These are phyloP conservation scores for Helogale parvula DNA, from an alignment of 2,113 vertebrate species.

Conservation along the genomic window DNA sequence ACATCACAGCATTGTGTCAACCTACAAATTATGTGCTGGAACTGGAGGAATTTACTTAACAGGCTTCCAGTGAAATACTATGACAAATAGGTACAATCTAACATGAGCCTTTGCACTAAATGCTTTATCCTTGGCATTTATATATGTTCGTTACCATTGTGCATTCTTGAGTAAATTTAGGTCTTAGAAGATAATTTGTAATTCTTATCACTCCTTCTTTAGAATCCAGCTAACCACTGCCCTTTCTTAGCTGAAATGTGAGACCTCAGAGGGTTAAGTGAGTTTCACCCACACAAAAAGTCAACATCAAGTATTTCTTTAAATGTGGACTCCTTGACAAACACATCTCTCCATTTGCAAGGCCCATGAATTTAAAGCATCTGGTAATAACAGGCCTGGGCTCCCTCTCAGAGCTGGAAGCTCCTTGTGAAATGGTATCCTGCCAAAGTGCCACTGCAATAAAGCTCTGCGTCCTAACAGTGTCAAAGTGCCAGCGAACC, in stretches of 20 bases:
- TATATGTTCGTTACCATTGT: slow-evolving; percentile 69
- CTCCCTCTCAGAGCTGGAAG: slow-evolving; percentile 46
- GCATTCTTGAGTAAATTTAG: slow-evolving; percentile 66
- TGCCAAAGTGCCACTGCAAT: slow-evolving; percentile 71
- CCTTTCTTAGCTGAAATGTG: slow-evolving; percentile 56
- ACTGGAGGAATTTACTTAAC: slow-evolving; percentile 75
- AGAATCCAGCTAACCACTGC: slow-evolving; percentile 44
- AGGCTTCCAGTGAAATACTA: slow-evolving; percentile 69
- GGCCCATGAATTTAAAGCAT: slow-evolving; percentile 84
- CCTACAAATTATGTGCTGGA: slow-evolving; percentile 68
- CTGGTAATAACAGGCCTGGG: slow-evolving; percentile 84
- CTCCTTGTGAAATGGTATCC: slow-evolving; percentile 75
- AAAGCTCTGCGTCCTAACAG: slow-evolving; percentile 37
- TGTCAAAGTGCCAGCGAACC: slow-evolving; percentile 69
- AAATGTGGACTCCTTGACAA: slow-evolving; percentile 72
- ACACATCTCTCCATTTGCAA: slow-evolving; percentile 70
- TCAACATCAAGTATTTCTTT: slow-evolving; percentile 71
- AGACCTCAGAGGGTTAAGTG: slow-evolving; percentile 63
- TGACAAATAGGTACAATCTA: slow-evolving; percentile 73
- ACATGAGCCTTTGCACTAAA: slow-evolving; percentile 58
- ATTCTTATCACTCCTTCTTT: slow-evolving; percentile 50
- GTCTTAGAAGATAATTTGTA: slow-evolving; percentile 71
- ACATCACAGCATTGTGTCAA: slow-evolving; percentile 69
- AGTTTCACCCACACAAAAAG: slow-evolving; percentile 59
- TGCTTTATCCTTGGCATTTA: slow-evolving; percentile 74